Percentiles rank a stretch among this genome's conserved stretches.
Evolutionary conservation across 2,888 invertebrate genomes (phyloP).

Genomic region (Craniophora ligustri): DNA sequence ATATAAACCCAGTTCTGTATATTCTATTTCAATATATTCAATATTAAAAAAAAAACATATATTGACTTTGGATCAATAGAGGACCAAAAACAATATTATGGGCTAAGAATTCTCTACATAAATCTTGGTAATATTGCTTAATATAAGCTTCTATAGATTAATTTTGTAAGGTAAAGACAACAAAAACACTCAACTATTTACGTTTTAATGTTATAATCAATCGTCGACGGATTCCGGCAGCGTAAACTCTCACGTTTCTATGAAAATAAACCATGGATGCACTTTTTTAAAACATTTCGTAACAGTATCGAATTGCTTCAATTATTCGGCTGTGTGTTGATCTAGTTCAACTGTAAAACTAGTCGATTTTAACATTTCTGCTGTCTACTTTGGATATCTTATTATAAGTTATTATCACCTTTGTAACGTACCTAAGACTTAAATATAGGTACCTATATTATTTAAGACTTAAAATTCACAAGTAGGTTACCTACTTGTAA

Average conservation of each 20-base stretch:
- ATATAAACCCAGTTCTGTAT: too few species aligned
- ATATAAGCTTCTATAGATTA: too few species aligned
- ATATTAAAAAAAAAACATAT: too few species aligned
- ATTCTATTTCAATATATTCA: too few species aligned
- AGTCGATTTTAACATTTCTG: slow-evolving; percentile 42
- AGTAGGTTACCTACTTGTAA: too few species aligned
- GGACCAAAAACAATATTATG: too few species aligned
- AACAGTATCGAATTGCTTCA: slow-evolving; percentile 61
- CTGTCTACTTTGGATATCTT: slow-evolving; percentile 54
- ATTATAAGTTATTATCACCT: slow-evolving; percentile 58
- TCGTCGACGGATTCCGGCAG: slow-evolving; percentile 18
- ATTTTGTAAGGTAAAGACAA: slow-evolving; percentile 3
- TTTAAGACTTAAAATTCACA: too few species aligned
- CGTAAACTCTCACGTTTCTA: slow-evolving; percentile 43
- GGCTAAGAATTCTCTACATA: too few species aligned
- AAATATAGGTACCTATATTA: too few species aligned
- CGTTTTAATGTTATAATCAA: slow-evolving; percentile 19
- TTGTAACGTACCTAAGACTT: too few species aligned
- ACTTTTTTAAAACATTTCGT: slow-evolving; percentile 59
- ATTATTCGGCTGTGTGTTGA: slow-evolving; percentile 59
- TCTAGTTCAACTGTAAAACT: slow-evolving; percentile 34
- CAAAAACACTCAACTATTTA: slow-evolving; percentile 7
- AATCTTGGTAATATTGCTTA: too few species aligned
- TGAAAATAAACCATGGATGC: slow-evolving; percentile 48
- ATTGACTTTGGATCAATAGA: too few species aligned